phyloP scores from a whole-genome alignment of 2,797 vertebrate genomes.

The Microcaecilia unicolor region DNA sequence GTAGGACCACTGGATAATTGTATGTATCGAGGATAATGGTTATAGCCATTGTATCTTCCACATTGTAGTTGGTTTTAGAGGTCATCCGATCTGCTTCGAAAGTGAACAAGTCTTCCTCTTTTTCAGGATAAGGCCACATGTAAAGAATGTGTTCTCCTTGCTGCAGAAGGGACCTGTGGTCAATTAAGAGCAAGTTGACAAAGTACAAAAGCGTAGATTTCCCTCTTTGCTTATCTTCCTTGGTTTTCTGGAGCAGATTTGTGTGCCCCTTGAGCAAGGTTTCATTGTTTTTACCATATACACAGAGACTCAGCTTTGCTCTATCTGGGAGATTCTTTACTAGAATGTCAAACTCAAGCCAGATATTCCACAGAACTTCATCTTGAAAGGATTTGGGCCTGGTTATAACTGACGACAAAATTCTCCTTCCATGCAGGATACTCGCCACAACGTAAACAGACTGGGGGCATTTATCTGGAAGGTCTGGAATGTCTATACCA shows the following conservation, averaged over 20 bases:
- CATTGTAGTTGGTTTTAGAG: slow-evolving; percentile 57
- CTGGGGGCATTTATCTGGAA: too few relatives aligned
- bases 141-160: slow-evolving; percentile 56
- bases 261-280: too few relatives aligned
- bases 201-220: slow-evolving; percentile 55
- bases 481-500: slow-evolving; percentile 57
- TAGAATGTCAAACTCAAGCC: slow-evolving; percentile 59
- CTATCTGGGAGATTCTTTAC: slow-evolving; percentile 59
- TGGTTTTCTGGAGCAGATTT: slow-evolving; percentile 26
- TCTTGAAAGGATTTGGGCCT: slow-evolving; percentile 43
- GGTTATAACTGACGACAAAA: too few relatives aligned
- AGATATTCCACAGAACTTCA: slow-evolving; percentile 68
- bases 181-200: slow-evolving; percentile 65
- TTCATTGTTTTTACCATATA: slow-evolving; percentile 36
- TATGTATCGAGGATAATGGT: slow-evolving; percentile 60
- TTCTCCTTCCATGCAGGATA: too few relatives aligned
- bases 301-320: slow-evolving; percentile 54
- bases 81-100: slow-evolving; percentile 63
- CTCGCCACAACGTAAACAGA: too few relatives aligned
- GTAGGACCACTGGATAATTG: slow-evolving; percentile 62
- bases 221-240: slow-evolving; percentile 34
- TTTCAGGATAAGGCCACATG: slow-evolving; percentile 58
- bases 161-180: slow-evolving; percentile 61
- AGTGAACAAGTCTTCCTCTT: slow-evolving; percentile 49
- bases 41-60: slow-evolving; percentile 54